Base-by-base conservation (phyloP, 2,888 invertebrate species). In the Watsonalla binaria region DNA sequence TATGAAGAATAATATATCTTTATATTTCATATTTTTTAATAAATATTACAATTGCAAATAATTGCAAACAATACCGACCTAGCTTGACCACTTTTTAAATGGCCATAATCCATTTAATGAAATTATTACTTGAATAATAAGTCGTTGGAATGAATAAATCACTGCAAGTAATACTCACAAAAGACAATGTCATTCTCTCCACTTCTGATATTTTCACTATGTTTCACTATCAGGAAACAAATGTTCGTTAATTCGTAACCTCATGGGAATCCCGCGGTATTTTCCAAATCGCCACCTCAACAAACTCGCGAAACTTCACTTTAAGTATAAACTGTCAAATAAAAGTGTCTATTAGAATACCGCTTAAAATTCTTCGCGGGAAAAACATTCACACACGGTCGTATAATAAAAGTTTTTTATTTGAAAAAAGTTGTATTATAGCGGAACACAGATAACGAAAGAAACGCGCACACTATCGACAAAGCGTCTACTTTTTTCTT, bases 181-280 rank as follows among this genome's bases (percentile, higher is more conserved):
- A 91, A 63, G 90, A 91, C 78, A 91, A 89, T 87, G 90, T 91
- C 90, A 91, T 91, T 85, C 83, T 90, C 80, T 79, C 78, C 85
- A 76, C 81, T 68, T 73, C 76, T 76, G 65, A 58, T 72, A 78
- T 76, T 69, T 76, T 76, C 76, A 78, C 75, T 74, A 70, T 68
- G 71, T 60, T 70, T 71, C 69, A 68, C 67, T 67, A 58, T 66
- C 63, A 61, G 68, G 68, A 70, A 62, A 67, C 67, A 0, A 42
- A 42, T 42, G 42, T 42, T 66, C 63, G 66, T 62, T 72, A 67
- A 73, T 74, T 77, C 65, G 58, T 65, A 65, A 58, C 53, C 55
- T 35, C 53, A 68, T 57, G 57, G 62, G 72, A 70, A 71, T 70
- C 69, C 63, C 58, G 54, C 58, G 62, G 58, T 70, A 66, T 62